phyloP scores from a whole-genome alignment of 2,113 vertebrate genomes.

The Ptilonorhynchus violaceus region DNA sequence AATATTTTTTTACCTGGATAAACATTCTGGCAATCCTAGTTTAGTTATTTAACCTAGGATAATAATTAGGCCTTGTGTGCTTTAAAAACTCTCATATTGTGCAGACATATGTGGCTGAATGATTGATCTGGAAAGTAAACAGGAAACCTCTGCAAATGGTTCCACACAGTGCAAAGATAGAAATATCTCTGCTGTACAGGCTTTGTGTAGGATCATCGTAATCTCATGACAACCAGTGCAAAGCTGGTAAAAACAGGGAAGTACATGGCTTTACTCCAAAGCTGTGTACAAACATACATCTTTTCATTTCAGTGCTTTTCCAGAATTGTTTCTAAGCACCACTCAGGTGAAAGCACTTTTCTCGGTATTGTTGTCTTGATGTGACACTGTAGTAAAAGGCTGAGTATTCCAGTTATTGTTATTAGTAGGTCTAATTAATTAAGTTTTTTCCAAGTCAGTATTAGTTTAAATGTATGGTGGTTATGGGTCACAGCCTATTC shows the following conservation, averaged over 20 bases:
- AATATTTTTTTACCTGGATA: not conserved
- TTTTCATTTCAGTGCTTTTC: not conserved
- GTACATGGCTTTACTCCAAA: not conserved
- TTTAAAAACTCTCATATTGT: not conserved
- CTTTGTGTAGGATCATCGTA: not conserved
- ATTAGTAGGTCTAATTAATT: not conserved
- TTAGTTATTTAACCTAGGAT: not conserved
- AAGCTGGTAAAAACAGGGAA: not conserved
- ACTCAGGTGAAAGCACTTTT: not conserved
- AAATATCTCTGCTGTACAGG: not conserved
- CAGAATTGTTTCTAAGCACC: not conserved
- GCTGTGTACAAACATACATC: not conserved
- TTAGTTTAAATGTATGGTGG: not conserved
- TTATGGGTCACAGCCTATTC: not conserved
- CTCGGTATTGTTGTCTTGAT: not conserved
- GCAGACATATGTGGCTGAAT: not conserved
- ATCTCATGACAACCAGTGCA: not conserved
- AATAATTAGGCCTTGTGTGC: not conserved
- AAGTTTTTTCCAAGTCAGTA: not conserved
- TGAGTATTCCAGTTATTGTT: not conserved
- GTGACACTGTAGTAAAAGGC: not conserved
- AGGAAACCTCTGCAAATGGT: not conserved
- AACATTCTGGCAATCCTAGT: not conserved
- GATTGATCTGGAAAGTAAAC: not conserved
- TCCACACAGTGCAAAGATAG: not conserved